phyloP scores from a whole-genome alignment of 2,888 invertebrate genomes.

The Hipparchia sbordonii region DNA sequence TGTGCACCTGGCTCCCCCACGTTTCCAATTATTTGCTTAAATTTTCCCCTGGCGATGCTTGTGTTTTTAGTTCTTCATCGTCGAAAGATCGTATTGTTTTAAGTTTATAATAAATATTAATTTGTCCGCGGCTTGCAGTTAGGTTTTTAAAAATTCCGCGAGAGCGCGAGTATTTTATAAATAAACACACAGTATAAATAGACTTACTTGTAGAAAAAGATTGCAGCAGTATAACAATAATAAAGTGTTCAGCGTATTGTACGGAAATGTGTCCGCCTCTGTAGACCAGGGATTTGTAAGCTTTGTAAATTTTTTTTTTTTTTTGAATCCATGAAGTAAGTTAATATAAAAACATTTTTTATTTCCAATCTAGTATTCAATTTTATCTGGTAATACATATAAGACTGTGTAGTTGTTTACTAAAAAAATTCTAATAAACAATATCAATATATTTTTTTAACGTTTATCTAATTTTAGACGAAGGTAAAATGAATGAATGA shows the following conservation, averaged over 20 bases:
- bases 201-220: background rate
- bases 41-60: constrained; percentile 7
- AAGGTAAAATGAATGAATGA: no score
- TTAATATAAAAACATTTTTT: no score
- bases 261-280: constrained; percentile 18
- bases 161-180: background rate
- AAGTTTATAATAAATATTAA: background rate
- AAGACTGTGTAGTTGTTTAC: no score
- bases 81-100: background rate
- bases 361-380: no score
- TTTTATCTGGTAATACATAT: no score
- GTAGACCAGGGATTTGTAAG: constrained; percentile 21
- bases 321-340: no score
- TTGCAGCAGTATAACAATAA: constrained; percentile 19
- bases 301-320: constrained; percentile 1
- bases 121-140: no score
- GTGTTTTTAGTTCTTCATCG: background rate
- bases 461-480: no score
- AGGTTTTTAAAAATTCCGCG: no score
- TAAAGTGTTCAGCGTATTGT: constrained; percentile 24
- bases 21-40: background rate
- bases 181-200: background rate
- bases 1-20: constrained; percentile 41
- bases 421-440: no score
- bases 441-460: no score